A percentile compares a stretch with the other conserved stretches of the same genome.
Evolutionary conservation across 2,797 vertebrate genomes (phyloP).

Genomic region (Vespertilio murinus): DNA sequence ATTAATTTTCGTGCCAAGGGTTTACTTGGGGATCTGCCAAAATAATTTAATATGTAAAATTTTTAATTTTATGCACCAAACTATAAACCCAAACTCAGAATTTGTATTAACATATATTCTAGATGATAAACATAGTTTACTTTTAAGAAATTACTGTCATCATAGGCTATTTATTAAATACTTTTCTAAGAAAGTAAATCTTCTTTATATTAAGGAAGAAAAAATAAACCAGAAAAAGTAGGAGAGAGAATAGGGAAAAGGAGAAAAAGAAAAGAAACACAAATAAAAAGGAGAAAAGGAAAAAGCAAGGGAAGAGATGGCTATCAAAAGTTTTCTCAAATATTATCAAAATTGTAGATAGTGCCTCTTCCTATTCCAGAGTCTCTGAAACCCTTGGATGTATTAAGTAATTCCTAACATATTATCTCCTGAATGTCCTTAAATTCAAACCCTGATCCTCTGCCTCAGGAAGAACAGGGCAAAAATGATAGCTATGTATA

Average conservation of each 20-base stretch:
- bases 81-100: neutral
- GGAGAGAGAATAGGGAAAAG: neutral
- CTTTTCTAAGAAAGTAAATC: neutral
- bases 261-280: neutral
- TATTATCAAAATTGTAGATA: neutral
- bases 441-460: neutral
- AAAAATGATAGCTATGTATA: constrained; percentile 1
- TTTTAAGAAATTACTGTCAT: constrained; percentile 1
- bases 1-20: constrained; percentile 93
- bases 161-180: constrained; percentile 9
- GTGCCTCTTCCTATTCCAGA: neutral
- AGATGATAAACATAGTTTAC: constrained; percentile 22
- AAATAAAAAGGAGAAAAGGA: neutral
- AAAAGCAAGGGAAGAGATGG: neutral
- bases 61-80: constrained; percentile 8
- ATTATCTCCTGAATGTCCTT: neutral
- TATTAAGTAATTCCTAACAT: neutral
- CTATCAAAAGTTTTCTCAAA: neutral
- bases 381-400: neutral
- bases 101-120: constrained; percentile 18
- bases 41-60: constrained; percentile 61
- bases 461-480: neutral
- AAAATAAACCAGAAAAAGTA: neutral
- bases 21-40: constrained; percentile 95
- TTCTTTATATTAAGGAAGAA: constrained; percentile 11